These are phyloP conservation scores for Oryzias curvinotus DNA, from an alignment of 2,113 vertebrate species.

Conservation along the genomic window DNA sequence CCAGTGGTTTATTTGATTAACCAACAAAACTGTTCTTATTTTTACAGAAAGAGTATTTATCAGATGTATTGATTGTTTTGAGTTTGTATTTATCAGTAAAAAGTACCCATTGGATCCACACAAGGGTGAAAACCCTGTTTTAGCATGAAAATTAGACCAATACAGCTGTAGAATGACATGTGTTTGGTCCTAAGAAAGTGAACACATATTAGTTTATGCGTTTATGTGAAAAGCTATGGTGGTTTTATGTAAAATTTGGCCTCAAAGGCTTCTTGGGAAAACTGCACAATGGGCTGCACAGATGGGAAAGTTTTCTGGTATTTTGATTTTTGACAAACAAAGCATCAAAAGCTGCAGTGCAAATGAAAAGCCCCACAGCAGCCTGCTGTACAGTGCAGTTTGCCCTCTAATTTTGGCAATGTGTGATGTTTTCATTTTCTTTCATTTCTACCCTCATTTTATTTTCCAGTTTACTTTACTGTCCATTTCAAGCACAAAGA, in stretches of 20 bases:
- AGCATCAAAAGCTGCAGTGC: slow-evolving; percentile 28
- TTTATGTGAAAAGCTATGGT: slow-evolving; percentile 32
- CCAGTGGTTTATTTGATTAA: too few relatives aligned
- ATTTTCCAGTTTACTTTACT: slow-evolving; percentile 49
- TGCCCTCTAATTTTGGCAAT: slow-evolving; percentile 42
- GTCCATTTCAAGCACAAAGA: slow-evolving; percentile 22
- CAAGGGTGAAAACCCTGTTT: too few relatives aligned
- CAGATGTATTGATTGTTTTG: too few relatives aligned
- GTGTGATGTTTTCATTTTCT: slow-evolving; percentile 37
- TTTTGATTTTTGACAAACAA: slow-evolving; percentile 45
- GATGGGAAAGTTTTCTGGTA: slow-evolving; percentile 61
- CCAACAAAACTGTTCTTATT: too few relatives aligned
- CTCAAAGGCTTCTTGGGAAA: slow-evolving; percentile 31
- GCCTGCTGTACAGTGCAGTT: slow-evolving; percentile 14
- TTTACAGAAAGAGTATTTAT: too few relatives aligned
- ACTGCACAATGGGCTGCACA: slow-evolving; percentile 51
- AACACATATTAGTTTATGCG: slow-evolving; percentile 7
- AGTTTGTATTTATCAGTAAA: too few relatives aligned
- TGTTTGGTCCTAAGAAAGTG: background rate
- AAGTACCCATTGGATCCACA: too few relatives aligned
- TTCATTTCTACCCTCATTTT: slow-evolving; percentile 14
- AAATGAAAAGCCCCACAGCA: slow-evolving; percentile 28
- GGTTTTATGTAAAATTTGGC: slow-evolving; percentile 38
- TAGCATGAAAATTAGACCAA: too few relatives aligned
- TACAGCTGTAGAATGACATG: too few relatives aligned